Conservation (phyloP, 1,140 invertebrate species). For the Drepana arcuata region DNA sequence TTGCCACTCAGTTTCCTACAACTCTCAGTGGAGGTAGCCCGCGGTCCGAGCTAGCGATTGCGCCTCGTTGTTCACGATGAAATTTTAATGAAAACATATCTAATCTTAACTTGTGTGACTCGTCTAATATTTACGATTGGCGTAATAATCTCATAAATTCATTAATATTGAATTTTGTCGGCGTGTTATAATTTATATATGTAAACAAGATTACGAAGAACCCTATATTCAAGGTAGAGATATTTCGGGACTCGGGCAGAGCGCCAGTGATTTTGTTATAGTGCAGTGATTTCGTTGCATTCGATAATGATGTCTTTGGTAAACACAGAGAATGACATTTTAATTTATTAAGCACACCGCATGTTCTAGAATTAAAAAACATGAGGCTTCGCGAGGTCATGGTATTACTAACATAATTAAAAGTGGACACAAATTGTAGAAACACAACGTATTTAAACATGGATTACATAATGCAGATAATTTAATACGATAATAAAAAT, state of each 20-base stretch:
- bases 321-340: conserved; percentile 9
- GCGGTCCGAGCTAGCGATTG: too few relatives aligned
- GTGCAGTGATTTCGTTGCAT: conserved; percentile 3
- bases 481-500: background rate
- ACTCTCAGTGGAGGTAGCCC: conserved; percentile 5
- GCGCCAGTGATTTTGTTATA: conserved; percentile 21
- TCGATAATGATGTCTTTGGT: conserved; percentile 9
- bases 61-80: too few relatives aligned
- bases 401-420: background rate
- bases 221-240: conserved; percentile 34
- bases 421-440: background rate
- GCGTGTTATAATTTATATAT: too few relatives aligned
- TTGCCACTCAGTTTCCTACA: conserved; percentile 13
- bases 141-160: too few relatives aligned
- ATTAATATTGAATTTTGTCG: too few relatives aligned
- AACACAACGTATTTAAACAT: too few relatives aligned
- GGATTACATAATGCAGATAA: too few relatives aligned
- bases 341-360: background rate
- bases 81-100: too few relatives aligned
- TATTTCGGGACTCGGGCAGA: conserved; percentile 34
- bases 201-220: too few relatives aligned
- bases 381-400: background rate
- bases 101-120: too few relatives aligned
- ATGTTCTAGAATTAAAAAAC: background rate
- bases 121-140: too few relatives aligned